phyloP scores from a whole-genome alignment of 2,888 invertebrate genomes.

The Encarsia formosa region DNA sequence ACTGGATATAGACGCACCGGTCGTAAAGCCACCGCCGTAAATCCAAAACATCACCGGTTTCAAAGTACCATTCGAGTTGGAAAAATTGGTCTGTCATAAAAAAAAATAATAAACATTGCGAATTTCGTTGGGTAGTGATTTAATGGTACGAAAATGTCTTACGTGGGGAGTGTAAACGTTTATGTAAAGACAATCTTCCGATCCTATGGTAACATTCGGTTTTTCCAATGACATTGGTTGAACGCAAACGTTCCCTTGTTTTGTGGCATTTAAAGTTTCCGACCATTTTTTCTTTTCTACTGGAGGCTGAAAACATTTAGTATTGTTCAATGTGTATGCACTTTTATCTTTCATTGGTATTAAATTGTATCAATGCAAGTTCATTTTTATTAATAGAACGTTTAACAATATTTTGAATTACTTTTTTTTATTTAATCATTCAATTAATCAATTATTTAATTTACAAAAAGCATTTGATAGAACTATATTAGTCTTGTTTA shows the following conservation, averaged over 20 bases:
- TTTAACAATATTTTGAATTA: no score
- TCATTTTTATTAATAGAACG: no score
- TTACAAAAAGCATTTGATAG: no score
- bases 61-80: background rate
- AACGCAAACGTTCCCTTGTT: constrained; percentile 28
- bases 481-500: no score
- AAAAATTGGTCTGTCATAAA: background rate
- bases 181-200: constrained; percentile 37
- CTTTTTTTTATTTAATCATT: no score
- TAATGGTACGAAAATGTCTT: constrained; percentile 35
- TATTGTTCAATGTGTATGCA: no score
- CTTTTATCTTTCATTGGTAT: no score
- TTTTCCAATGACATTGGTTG: constrained; percentile 26
- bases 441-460: no score
- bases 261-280: constrained; percentile 20
- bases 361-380: no score
- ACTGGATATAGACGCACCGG: background rate
- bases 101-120: constrained; percentile 1
- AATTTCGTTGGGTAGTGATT: constrained; percentile 36
- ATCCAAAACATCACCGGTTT: constrained; percentile 16
- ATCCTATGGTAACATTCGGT: constrained; percentile 32
- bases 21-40: constrained; percentile 3
- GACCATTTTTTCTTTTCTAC: constrained; percentile 31
- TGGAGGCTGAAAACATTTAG: no score
- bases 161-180: constrained; percentile 38